Conservation (phyloP, 2,888 invertebrate species). For the Drosophila ustulata region DNA sequence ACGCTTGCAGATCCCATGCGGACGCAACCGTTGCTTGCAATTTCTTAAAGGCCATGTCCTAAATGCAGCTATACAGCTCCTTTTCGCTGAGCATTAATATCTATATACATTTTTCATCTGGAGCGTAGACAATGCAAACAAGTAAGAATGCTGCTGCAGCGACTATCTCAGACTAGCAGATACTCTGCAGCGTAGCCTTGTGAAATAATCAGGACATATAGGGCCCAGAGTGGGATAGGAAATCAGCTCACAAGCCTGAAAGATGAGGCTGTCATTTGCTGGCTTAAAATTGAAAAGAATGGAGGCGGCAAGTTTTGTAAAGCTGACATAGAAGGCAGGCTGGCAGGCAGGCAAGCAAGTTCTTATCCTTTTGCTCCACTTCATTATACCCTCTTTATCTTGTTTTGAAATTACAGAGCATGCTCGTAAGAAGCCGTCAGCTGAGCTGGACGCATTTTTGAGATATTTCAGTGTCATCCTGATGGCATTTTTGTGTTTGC, state of each 20-base stretch:
- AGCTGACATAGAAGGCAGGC: background rate
- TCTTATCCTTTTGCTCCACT: background rate
- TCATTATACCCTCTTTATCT: constrained; percentile 4
- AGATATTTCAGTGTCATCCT: constrained; percentile 62
- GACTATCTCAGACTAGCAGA: background rate
- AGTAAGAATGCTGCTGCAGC: constrained; percentile 1
- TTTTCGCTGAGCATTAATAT: constrained; percentile 60
- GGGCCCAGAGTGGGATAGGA: background rate
- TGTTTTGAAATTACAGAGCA: constrained; percentile 24
- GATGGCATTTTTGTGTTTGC: constrained; percentile 62
- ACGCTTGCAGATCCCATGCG: constrained; percentile 4
- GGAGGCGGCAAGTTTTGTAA: constrained; percentile 1
- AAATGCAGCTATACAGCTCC: constrained; percentile 53
- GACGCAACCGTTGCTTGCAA: constrained; percentile 37
- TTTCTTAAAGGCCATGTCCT: constrained; percentile 62
- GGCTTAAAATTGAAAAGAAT: background rate
- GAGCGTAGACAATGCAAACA: constrained; percentile 61
- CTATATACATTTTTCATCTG: constrained; percentile 68
- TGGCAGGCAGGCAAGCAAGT: background rate
- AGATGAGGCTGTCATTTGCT: background rate
- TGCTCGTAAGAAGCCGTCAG: constrained; percentile 19
- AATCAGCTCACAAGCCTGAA: background rate
- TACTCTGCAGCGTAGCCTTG: constrained; percentile 2
- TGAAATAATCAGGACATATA: background rate
- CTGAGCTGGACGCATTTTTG: constrained; percentile 47